Conservation (phyloP, 2,797 vertebrate genomes). For the Sebastes umbrosus region DNA sequence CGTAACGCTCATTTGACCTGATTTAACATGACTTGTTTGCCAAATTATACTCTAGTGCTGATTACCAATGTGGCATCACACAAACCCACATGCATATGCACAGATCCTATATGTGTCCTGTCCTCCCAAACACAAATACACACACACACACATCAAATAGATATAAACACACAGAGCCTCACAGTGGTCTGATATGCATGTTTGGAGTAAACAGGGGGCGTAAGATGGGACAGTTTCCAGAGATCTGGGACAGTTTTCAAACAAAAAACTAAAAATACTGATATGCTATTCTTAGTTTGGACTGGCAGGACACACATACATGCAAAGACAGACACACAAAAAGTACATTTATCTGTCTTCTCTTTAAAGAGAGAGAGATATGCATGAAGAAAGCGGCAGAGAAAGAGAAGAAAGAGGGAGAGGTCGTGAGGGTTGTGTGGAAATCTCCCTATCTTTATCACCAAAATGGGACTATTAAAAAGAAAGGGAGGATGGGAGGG, state of each 20-base stretch:
- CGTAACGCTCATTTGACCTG: constrained; percentile 33
- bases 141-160: neutral
- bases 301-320: neutral
- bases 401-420: constrained; percentile 1
- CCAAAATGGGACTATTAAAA: constrained; percentile 61
- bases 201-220: constrained; percentile 13
- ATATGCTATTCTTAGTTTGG: neutral
- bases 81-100: neutral
- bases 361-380: neutral
- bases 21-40: constrained; percentile 33
- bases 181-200: constrained; percentile 1
- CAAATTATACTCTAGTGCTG: neutral
- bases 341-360: neutral
- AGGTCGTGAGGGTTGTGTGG: constrained; percentile 34
- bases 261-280: constrained; percentile 15
- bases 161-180: neutral
- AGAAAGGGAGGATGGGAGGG: neutral
- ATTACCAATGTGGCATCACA: constrained; percentile 10
- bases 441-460: constrained; percentile 59
- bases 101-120: constrained; percentile 10
- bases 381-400: neutral
- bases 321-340: neutral
- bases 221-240: constrained; percentile 20
- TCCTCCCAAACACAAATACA: constrained; percentile 17
- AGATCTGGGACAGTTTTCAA: constrained; percentile 9